These are phyloP conservation scores for Pao palembangensis DNA, from an alignment of 2,113 vertebrate species.

Conservation along the genomic window DNA sequence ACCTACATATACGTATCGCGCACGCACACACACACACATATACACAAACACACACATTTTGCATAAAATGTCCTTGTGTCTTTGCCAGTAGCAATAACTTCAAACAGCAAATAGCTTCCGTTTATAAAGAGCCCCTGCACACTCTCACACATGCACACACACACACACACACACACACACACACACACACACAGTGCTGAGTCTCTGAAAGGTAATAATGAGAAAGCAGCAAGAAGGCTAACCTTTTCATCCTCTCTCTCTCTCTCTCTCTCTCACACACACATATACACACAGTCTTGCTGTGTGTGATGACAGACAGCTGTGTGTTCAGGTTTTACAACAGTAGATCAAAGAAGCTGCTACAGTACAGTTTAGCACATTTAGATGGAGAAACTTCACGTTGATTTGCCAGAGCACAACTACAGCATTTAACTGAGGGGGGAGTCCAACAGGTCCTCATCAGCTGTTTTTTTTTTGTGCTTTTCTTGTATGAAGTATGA, in stretches of 20 bases:
- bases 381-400: background rate
- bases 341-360: conserved; percentile 48
- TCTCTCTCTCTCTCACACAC: conserved; percentile 3
- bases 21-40: conserved; percentile 8
- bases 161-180: conserved; percentile 19
- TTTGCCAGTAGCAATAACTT: conserved; percentile 60
- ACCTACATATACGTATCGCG: background rate
- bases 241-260: conserved; percentile 35
- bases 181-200: conserved; percentile 24
- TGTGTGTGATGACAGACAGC: conserved; percentile 70
- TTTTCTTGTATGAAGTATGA: too few species aligned
- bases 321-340: conserved; percentile 59
- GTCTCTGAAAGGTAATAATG: conserved; percentile 54
- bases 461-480: too few species aligned
- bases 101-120: conserved; percentile 62
- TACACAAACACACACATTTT: background rate
- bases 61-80: conserved; percentile 27
- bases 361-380: conserved; percentile 19
- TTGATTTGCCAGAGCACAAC: too few species aligned
- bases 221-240: conserved; percentile 59
- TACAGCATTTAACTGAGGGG: too few species aligned
- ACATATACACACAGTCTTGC: conserved; percentile 36
- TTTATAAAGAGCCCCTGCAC: conserved; percentile 44
- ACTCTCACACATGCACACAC: conserved; percentile 27
- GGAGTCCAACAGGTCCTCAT: too few species aligned